These are phyloP conservation scores for Carassius auratus DNA, from an alignment of 2,113 vertebrate species.

Conservation along the genomic window DNA sequence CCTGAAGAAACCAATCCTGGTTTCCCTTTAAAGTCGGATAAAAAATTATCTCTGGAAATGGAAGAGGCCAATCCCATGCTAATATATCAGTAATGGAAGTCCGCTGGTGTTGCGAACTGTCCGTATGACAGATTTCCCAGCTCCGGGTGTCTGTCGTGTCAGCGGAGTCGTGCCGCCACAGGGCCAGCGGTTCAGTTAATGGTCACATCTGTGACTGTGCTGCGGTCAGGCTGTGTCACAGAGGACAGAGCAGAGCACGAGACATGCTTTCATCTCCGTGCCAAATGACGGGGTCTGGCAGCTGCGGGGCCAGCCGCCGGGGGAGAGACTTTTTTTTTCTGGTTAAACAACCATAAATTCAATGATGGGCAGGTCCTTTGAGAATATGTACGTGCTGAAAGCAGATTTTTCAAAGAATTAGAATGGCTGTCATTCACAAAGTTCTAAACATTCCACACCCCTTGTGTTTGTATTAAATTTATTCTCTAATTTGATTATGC, in stretches of 20 bases:
- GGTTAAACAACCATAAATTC: neutral
- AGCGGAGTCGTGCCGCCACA: constrained; percentile 32
- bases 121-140: constrained; percentile 19
- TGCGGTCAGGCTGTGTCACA: constrained; percentile 11
- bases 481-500: neutral
- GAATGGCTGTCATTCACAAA: neutral
- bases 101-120: constrained; percentile 3
- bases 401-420: neutral
- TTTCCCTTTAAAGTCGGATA: constrained; percentile 36
- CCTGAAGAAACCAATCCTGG: constrained; percentile 33
- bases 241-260: constrained; percentile 1
- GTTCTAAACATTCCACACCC: neutral
- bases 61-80: neutral
- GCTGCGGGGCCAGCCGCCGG: constrained; percentile 44
- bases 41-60: neutral
- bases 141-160: constrained; percentile 37
- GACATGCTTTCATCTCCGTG: constrained; percentile 44
- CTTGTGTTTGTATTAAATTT: neutral
- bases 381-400: neutral
- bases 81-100: constrained; percentile 46
- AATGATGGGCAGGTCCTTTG: neutral
- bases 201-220: constrained; percentile 20
- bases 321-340: neutral
- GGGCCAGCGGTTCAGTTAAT: constrained; percentile 27
- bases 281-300: constrained; percentile 44